Evolutionary conservation across 53 echinoderm and acorn worm species (phyloP), one percentile per base, ranked within the genome.

Genomic region (Actinopyga echinites): DNA sequence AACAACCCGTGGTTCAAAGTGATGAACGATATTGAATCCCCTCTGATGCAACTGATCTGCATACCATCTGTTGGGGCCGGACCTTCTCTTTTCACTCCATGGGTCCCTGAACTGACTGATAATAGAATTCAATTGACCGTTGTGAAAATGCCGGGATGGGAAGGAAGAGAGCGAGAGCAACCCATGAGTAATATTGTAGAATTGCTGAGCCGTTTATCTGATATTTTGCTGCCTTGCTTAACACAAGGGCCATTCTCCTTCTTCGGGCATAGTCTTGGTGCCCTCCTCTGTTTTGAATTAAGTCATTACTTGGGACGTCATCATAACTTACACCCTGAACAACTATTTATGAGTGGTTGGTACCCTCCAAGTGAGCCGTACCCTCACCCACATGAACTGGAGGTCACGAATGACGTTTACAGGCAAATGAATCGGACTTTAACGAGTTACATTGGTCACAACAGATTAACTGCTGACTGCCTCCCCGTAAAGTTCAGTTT

Each of bases 241-340:
- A 79, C 83, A 12, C 84, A 89, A 11, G 92, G 92, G 5, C 83
- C 69, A 23, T 97, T 97, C 80, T 90, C 85, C n/a, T 91, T 97
- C 83, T 97, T 94, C 77, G 99, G 99, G 12, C 99, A 97, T 64
- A 97, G 99, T 55, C 83, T 97, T 40, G 99, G 99, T 35, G 92
- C 85, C 37, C 84, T 97, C 25, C 92, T 92, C 5, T 88, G 94
- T n/a, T 97, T 94, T 79, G 99, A 97, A 66, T 71, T 94, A 60
- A 88, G 94, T 22, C 99, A 97, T 44, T 82, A 89, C 28, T 57
- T 99, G 56, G 81, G 68, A 89, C 90, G 92, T 80, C 84, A 99
- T 79, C 90, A 90, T 59, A 83, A 90, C 82, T 57, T 95, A 9
- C 80, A 87, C 56, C 99, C 99, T 8, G 80, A 80, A 11, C 91